Percentiles rank a stretch among this genome's conserved stretches.
phyloP scores from a whole-genome alignment of 1,140 invertebrate genomes.

The Drosophila murphyi region DNA sequence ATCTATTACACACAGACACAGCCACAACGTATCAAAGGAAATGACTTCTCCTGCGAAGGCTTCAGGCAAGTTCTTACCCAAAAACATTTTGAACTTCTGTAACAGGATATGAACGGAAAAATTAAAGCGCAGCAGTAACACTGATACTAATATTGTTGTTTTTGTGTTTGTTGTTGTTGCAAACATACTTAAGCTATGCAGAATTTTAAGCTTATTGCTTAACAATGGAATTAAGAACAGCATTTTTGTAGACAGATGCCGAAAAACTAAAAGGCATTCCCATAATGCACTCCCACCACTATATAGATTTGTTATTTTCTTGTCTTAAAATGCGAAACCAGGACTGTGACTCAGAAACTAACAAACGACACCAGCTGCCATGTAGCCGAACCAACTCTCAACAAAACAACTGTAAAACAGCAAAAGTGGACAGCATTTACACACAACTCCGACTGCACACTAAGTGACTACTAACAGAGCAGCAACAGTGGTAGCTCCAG shows the following conservation, averaged over 20 bases:
- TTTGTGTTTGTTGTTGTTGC: conserved; percentile 6
- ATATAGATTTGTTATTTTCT: not conserved
- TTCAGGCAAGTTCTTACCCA: conserved; percentile 26
- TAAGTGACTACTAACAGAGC: conserved; percentile 41
- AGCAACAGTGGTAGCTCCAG: conserved; percentile 16
- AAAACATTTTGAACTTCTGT: conserved; percentile 58
- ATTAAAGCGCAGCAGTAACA: conserved; percentile 21
- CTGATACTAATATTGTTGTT: conserved; percentile 9
- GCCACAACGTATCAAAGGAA: conserved; percentile 51
- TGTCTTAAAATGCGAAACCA: conserved; percentile 1
- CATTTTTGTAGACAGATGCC: conserved; percentile 12
- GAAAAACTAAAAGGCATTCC: not conserved
- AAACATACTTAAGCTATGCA: conserved; percentile 27
- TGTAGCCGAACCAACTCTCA: conserved; percentile 5
- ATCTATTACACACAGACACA: conserved; percentile 25
- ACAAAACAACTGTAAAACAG: conserved; percentile 13
- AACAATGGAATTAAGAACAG: conserved; percentile 46
- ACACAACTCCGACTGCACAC: conserved; percentile 24
- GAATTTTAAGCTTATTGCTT: conserved; percentile 37
- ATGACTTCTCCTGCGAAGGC: conserved; percentile 32
- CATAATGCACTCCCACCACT: not conserved
- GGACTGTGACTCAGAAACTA: conserved; percentile 11
- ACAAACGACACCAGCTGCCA: conserved; percentile 22
- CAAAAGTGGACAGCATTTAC: conserved; percentile 40
- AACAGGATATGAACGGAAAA: conserved; percentile 41